Percentiles rank a stretch among this genome's conserved stretches.
Conservation (phyloP, 2,113 vertebrate genomes). For the Cariama cristata region DNA sequence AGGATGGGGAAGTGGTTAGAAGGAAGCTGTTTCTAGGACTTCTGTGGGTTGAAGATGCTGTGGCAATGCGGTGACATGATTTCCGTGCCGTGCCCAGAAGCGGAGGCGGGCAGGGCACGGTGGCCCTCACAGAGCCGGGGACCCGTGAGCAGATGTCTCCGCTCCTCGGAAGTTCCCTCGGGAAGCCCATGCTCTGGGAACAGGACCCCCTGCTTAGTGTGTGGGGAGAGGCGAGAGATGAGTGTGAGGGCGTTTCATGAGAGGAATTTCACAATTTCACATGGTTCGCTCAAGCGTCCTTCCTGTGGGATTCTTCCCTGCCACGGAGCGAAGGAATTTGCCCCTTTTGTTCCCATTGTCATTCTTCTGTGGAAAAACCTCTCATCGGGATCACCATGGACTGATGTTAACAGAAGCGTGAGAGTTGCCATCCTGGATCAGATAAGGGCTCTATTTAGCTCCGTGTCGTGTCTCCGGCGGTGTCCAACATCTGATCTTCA, state of each 20-base stretch:
- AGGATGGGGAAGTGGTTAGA: neutral
- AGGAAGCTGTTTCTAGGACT: neutral
- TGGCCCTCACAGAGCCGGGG: neutral
- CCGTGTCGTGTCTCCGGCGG: neutral
- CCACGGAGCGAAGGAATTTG: slow-evolving; percentile 5
- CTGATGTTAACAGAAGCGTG: slow-evolving; percentile 16
- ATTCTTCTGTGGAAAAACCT: slow-evolving; percentile 22
- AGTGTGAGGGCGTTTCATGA: slow-evolving; percentile 39
- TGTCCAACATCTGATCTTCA: slow-evolving; percentile 4
- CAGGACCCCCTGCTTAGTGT: slow-evolving; percentile 32
- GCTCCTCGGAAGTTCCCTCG: neutral
- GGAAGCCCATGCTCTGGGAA: slow-evolving; percentile 40
- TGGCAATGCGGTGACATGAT: neutral
- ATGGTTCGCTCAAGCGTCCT: slow-evolving; percentile 18
- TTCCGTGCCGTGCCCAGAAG: neutral
- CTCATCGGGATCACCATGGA: neutral
- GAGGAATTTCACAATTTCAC: slow-evolving; percentile 59
- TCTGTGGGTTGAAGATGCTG: neutral
- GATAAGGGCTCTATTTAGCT: neutral
- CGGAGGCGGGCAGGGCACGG: rapidly evolving
- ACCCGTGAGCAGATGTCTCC: neutral
- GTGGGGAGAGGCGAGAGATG: neutral
- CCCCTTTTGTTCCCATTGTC: slow-evolving; percentile 54
- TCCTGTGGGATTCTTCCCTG: slow-evolving; percentile 66
- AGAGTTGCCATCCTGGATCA: slow-evolving; percentile 29